phyloP scores from a whole-genome alignment of 2,888 invertebrate genomes.

The Odontocerum albicorne region DNA sequence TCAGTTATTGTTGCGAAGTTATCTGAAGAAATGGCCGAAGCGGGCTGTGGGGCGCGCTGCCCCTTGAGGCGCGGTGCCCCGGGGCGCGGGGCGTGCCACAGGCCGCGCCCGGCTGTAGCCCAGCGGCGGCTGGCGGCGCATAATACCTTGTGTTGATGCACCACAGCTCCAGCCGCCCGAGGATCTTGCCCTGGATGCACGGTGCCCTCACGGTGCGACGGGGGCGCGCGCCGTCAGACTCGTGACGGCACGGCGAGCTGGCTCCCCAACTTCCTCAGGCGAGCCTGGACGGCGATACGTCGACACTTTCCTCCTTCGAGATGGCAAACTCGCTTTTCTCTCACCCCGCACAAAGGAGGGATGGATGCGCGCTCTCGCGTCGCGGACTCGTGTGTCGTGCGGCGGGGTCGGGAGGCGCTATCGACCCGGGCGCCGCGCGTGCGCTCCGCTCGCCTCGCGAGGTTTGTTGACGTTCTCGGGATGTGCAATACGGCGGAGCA shows the following conservation, averaged over 20 bases:
- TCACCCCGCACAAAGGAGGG: background rate
- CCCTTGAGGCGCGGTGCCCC: conserved; percentile 16
- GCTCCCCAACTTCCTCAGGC: conserved; percentile 36
- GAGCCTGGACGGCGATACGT: conserved; percentile 36
- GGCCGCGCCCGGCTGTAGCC: conserved; percentile 13
- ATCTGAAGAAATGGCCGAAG: no score
- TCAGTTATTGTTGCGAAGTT: no score
- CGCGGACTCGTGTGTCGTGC: background rate
- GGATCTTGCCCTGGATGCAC: conserved; percentile 34
- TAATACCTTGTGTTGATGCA: conserved; percentile 39
- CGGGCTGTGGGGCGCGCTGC: background rate
- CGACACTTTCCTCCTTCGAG: conserved; percentile 7
- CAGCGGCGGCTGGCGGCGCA: conserved; percentile 26
- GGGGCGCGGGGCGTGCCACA: conserved; percentile 18
- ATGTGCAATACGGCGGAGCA: conserved; percentile 34
- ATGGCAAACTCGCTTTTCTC: background rate
- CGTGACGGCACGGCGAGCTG: conserved; percentile 12
- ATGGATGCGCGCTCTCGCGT: conserved; percentile 38
- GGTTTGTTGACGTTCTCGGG: conserved; percentile 27
- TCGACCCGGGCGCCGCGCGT: conserved; percentile 41
- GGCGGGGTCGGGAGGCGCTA: conserved; percentile 46
- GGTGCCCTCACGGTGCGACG: conserved; percentile 44
- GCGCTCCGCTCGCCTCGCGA: conserved; percentile 44
- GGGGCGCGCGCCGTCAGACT: conserved; percentile 39
- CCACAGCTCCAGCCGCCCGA: conserved; percentile 56